Conservation (phyloP, 2,797 vertebrate genomes). For the Argyrosomus regius region DNA sequence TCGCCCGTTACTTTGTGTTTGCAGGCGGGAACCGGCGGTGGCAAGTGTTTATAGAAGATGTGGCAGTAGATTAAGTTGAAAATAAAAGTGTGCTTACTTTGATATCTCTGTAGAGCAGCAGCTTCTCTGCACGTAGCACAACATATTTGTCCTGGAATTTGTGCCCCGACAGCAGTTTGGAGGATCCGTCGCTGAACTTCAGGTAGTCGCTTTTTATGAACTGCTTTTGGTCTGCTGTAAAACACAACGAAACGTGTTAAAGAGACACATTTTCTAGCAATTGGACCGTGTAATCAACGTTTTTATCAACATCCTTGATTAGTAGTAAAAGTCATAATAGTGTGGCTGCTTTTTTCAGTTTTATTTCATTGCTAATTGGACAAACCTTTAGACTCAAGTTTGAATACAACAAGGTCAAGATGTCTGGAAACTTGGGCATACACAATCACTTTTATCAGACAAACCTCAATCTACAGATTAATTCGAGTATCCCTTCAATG, state of each 20-base stretch:
- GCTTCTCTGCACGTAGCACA: constrained; percentile 87
- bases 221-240: constrained; percentile 61
- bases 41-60: constrained; percentile 41
- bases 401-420: too few relatives aligned
- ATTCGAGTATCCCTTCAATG: not conserved
- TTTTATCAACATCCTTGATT: too few relatives aligned
- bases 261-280: not conserved
- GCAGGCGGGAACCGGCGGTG: not conserved
- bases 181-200: constrained; percentile 93
- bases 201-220: constrained; percentile 87
- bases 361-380: too few relatives aligned
- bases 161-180: constrained; percentile 92
- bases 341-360: not conserved
- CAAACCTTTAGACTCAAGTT: too few relatives aligned
- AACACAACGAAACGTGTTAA: not conserved
- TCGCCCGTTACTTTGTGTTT: constrained; percentile 24
- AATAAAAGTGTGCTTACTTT: constrained; percentile 86
- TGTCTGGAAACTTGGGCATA: too few relatives aligned
- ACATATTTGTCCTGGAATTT: constrained; percentile 96
- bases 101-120: constrained; percentile 93
- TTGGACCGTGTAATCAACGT: too few relatives aligned
- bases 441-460: too few relatives aligned
- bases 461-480: too few relatives aligned
- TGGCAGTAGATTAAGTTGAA: constrained; percentile 19
- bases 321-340: too few relatives aligned